phyloP scores from a whole-genome alignment of 2,113 vertebrate genomes.

The Brachyhypopomus occidentalis region DNA sequence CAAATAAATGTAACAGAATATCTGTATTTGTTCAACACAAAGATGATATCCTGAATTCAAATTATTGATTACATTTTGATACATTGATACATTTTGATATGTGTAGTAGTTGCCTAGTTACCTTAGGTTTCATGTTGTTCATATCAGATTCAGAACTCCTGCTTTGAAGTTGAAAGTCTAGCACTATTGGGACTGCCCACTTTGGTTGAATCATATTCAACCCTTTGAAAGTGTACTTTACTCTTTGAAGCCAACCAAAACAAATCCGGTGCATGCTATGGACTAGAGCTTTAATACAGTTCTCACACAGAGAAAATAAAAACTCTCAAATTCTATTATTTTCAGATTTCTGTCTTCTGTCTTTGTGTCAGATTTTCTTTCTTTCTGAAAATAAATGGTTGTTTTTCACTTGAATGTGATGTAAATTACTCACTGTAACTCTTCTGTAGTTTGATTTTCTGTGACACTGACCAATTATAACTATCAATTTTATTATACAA shows the following conservation, averaged over 20 bases:
- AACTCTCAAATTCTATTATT: not conserved
- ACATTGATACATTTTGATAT: not conserved
- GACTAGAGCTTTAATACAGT: not conserved
- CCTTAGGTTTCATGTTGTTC: not conserved
- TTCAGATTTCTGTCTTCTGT: too few relatives aligned
- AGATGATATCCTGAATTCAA: not conserved
- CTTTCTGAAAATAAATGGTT: too few relatives aligned
- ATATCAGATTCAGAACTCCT: not conserved
- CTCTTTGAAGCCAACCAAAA: not conserved
- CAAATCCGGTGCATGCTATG: not conserved
- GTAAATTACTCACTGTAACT: too few relatives aligned
- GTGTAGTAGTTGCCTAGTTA: constrained; percentile 6
- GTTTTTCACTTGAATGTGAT: too few relatives aligned
- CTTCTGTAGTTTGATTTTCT: too few relatives aligned
- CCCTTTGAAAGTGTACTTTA: constrained; percentile 16
- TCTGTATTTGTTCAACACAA: not conserved
- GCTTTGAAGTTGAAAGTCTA: constrained; percentile 16
- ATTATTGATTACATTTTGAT: not conserved
- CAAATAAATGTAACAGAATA: not conserved
- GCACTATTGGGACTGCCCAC: not conserved
- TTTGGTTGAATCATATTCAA: not conserved
- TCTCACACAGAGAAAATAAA: not conserved
- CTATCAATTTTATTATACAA: too few relatives aligned
- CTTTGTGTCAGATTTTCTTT: too few relatives aligned
- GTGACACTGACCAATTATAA: too few relatives aligned